Evolutionary conservation across 2,888 invertebrate species (phyloP).

Genomic region (Athalia circularis): DNA sequence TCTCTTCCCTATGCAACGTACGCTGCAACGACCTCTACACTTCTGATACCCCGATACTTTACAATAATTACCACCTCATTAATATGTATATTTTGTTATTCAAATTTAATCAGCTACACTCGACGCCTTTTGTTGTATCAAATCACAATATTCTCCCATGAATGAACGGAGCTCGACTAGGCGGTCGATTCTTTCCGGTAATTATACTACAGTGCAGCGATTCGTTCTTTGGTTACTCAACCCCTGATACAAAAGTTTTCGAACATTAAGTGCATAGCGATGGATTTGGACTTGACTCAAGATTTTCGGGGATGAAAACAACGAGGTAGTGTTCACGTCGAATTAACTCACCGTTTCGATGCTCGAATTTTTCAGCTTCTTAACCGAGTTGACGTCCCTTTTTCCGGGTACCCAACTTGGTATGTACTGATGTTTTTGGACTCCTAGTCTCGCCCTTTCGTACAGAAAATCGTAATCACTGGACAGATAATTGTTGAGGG

Average conservation of each 20-base stretch:
- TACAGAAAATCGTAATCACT: conserved; percentile 71
- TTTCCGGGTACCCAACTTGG: conserved; percentile 72
- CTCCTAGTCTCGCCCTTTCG: conserved; percentile 66
- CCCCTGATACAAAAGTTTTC: conserved; percentile 36
- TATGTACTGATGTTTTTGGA: conserved; percentile 70
- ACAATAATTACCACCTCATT: conserved; percentile 73
- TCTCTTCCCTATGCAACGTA: conserved; percentile 42
- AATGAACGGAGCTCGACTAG: background rate
- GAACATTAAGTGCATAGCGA: conserved; percentile 14
- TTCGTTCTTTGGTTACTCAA: background rate
- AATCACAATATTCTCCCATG: conserved; percentile 4
- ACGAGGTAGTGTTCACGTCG: background rate
- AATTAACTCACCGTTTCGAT: conserved; percentile 60
- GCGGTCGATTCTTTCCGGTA: too few relatives aligned
- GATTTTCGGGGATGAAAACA: background rate
- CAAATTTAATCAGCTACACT: conserved; percentile 68
- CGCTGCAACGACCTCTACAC: conserved; percentile 59
- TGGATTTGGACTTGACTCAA: background rate
- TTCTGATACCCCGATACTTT: conserved; percentile 72
- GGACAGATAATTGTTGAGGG: conserved; percentile 66
- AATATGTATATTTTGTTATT: conserved; percentile 70
- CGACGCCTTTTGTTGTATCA: conserved; percentile 28
- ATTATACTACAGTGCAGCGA: background rate
- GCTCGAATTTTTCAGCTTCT: conserved; percentile 52
- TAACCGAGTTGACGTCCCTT: conserved; percentile 63